Evolutionary conservation across 2,113 vertebrate genomes (phyloP).

Genomic region (Scomber japonicus): DNA sequence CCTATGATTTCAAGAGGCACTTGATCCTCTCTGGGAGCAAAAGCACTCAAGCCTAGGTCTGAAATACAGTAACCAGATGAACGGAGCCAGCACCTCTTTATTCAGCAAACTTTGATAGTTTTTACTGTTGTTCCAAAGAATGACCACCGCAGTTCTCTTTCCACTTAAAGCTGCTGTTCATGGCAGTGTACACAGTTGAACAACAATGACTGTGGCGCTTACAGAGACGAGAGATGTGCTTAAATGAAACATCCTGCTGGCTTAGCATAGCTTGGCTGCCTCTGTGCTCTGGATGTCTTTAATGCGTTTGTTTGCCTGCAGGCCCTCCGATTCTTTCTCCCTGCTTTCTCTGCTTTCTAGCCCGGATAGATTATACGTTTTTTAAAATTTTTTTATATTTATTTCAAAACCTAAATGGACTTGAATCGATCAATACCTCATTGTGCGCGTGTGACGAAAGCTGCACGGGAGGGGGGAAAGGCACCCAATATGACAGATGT

Average conservation of each 20-base stretch:
- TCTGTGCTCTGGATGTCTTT: constrained; percentile 81
- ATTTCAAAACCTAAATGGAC: constrained; percentile 85
- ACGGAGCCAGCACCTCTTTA: constrained; percentile 46
- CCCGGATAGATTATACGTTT: constrained; percentile 76
- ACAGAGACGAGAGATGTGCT: constrained; percentile 80
- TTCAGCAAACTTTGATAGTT: constrained; percentile 72
- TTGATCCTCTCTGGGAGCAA: constrained; percentile 67
- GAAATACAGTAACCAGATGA: constrained; percentile 51
- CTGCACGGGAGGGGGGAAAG: constrained; percentile 49
- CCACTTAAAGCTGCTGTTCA: constrained; percentile 68
- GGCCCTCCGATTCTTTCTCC: constrained; percentile 76
- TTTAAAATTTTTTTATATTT: constrained; percentile 64
- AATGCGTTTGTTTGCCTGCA: constrained; percentile 82
- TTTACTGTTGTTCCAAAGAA: constrained; percentile 70
- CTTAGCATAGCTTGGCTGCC: constrained; percentile 84
- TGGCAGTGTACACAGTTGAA: constrained; percentile 64
- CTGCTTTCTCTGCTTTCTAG: constrained; percentile 76
- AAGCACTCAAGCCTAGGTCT: constrained; percentile 57
- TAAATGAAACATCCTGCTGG: constrained; percentile 85
- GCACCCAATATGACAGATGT: constrained; percentile 80
- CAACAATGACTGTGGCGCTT: constrained; percentile 76
- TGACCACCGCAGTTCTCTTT: constrained; percentile 68
- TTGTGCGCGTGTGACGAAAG: constrained; percentile 83
- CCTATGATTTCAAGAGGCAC: constrained; percentile 63
- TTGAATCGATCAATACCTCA: constrained; percentile 86